A percentile compares a stretch with the other conserved stretches of the same genome.
phyloP scores from a whole-genome alignment of 2,797 vertebrate genomes.

The Acanthurus leucopareius region DNA sequence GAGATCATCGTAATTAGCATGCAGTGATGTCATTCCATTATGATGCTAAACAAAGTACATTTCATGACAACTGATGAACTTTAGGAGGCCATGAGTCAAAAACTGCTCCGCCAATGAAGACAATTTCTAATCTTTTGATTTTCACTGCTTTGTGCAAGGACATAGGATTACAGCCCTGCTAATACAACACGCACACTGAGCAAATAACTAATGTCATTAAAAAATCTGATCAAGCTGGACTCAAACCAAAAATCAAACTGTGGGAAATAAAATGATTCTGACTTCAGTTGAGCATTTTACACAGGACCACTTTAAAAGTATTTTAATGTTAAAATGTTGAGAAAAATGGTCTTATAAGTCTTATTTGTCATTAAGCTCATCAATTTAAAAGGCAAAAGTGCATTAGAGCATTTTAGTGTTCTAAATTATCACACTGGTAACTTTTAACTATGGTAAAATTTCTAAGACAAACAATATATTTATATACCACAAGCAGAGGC shows the following conservation, averaged over 20 bases:
- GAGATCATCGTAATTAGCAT: constrained; percentile 24
- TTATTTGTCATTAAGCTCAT: constrained; percentile 26
- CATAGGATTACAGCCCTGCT: not conserved
- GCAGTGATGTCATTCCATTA: not conserved
- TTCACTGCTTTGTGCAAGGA: not conserved
- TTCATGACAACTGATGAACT: not conserved
- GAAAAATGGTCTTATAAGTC: constrained; percentile 30
- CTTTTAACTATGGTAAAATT: too few relatives aligned
- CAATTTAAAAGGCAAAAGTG: constrained; percentile 1
- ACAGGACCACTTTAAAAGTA: constrained; percentile 41
- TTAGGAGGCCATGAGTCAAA: not conserved
- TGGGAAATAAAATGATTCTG: constrained; percentile 16
- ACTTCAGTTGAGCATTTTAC: constrained; percentile 44
- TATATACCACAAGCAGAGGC: too few relatives aligned
- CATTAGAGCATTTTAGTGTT: not conserved
- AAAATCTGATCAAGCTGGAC: not conserved
- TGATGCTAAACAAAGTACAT: not conserved
- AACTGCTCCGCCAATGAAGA: not conserved
- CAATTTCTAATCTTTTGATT: not conserved
- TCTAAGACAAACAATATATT: too few relatives aligned
- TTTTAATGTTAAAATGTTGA: constrained; percentile 38
- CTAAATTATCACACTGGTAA: not conserved
- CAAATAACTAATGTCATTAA: not conserved
- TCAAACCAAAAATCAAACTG: constrained; percentile 21
- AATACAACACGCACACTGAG: not conserved